phyloP scores from a whole-genome alignment of 1,140 invertebrate species.

The Meteorus sp. region DNA sequence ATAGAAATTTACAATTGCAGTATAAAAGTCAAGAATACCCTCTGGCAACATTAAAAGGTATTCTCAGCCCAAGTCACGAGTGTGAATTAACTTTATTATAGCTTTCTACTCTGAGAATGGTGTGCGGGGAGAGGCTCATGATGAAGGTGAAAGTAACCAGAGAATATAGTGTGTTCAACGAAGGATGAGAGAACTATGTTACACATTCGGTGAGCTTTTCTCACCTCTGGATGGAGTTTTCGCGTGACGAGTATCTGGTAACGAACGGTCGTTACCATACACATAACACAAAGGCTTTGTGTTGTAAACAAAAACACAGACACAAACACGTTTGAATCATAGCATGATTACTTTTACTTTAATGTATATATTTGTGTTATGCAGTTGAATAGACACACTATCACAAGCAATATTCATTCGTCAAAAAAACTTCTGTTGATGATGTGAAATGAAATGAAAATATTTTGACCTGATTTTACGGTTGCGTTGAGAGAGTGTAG shows the following conservation, averaged over 20 bases:
- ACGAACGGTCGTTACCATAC: background rate
- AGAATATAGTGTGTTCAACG: background rate
- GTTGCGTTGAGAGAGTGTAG: no score
- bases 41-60: background rate
- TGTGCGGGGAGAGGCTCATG: background rate
- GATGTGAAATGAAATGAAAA: no score
- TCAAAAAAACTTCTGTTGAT: background rate
- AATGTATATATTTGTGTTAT: background rate
- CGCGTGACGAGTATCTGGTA: background rate
- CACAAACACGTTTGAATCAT: background rate
- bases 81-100: constrained; percentile 1
- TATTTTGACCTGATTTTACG: no score
- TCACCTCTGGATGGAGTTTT: background rate
- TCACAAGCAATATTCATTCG: background rate
- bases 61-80: background rate
- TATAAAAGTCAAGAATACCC: no score
- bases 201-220: background rate
- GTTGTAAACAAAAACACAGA: background rate
- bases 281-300: background rate
- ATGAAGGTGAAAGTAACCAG: background rate
- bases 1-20: background rate
- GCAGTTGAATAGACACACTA: background rate
- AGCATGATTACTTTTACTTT: background rate
- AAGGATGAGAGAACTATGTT: background rate
- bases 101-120: background rate